phyloP scores from a whole-genome alignment of 2,113 vertebrate genomes.

The Stictonetta naevosa region DNA sequence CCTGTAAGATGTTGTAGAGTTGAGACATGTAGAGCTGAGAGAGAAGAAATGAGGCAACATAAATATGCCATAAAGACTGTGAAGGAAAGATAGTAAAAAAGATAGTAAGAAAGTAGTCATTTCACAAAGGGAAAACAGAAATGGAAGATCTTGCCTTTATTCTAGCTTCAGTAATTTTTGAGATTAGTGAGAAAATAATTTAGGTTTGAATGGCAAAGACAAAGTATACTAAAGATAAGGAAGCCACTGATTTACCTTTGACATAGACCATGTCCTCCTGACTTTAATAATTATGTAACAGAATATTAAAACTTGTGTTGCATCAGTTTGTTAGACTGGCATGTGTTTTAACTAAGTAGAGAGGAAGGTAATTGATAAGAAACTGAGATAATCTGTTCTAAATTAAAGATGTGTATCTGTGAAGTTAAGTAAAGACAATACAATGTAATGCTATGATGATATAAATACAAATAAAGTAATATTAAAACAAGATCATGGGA shows the following conservation, averaged over 20 bases:
- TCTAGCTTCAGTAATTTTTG: neutral
- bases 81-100: neutral
- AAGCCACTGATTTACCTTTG: neutral
- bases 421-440: neutral
- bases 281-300: neutral
- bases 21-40: fast-evolving
- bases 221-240: neutral
- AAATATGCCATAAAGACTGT: neutral
- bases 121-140: neutral
- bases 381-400: neutral
- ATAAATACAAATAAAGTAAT: neutral
- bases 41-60: neutral
- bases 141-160: neutral
- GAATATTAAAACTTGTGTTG: neutral
- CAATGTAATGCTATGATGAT: neutral
- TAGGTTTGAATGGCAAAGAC: neutral
- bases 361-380: neutral
- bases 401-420: neutral
- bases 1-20: neutral
- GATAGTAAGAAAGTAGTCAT: neutral
- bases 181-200: neutral
- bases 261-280: neutral
- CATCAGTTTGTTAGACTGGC: neutral
- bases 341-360: neutral
- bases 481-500: neutral